Evolutionary conservation across 1,140 invertebrate genomes (phyloP).

Genomic region (Drosophila insularis): DNA sequence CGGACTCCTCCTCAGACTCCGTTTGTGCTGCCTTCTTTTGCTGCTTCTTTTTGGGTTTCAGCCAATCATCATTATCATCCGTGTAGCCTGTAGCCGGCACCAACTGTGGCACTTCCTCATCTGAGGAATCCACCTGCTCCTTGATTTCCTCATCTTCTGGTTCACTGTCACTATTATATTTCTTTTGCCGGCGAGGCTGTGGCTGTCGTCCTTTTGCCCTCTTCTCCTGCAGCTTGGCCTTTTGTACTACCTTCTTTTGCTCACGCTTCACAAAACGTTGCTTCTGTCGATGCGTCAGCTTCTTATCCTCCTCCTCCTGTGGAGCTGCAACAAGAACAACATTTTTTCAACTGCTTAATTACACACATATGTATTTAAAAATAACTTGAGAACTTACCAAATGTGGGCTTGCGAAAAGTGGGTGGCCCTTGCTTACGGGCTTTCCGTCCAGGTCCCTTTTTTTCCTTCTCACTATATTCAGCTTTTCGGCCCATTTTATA

Average conservation of each 20-base stretch:
- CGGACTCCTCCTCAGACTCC: background rate
- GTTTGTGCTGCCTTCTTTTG: conserved; percentile 48
- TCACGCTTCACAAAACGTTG: conserved; percentile 86
- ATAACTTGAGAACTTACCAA: conserved; percentile 77
- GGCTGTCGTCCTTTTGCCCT: conserved; percentile 41
- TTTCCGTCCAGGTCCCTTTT: conserved; percentile 92
- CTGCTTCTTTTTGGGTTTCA: conserved; percentile 86
- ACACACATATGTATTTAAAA: too few species aligned
- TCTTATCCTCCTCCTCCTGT: conserved; percentile 83
- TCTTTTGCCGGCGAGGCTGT: conserved; percentile 49
- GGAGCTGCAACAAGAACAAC: conserved; percentile 53
- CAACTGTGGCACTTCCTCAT: conserved; percentile 54
- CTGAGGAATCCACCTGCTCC: conserved; percentile 35
- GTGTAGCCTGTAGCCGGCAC: conserved; percentile 83
- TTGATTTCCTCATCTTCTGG: conserved; percentile 52
- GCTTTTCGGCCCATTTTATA: conserved; percentile 92
- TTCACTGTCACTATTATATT: conserved; percentile 64
- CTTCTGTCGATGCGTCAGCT: conserved; percentile 87
- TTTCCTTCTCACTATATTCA: conserved; percentile 88
- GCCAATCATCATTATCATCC: conserved; percentile 88
- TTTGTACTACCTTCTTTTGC: conserved; percentile 84
- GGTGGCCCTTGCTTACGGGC: conserved; percentile 92
- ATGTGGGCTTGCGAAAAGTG: conserved; percentile 84
- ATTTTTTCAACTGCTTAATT: background rate
- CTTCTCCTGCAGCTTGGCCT: conserved; percentile 83